Evolutionary conservation across 1,140 invertebrate species (phyloP), one percentile per base, ranked within the genome.

Genomic region (Eulimnadia texana): DNA sequence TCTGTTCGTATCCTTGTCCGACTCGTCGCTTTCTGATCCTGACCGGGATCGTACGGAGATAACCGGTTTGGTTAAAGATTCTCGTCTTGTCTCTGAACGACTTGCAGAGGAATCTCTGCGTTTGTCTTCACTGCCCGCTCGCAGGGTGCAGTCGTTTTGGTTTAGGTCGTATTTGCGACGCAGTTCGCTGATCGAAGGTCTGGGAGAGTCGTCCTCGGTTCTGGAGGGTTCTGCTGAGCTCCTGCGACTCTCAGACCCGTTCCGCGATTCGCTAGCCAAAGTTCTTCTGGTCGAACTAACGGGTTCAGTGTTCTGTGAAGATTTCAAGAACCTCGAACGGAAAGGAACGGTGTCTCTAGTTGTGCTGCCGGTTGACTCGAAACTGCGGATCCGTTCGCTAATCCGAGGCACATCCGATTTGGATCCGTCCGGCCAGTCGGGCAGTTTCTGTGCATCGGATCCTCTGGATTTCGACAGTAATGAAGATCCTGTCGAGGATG

Each of bases 11-110:
- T 57, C 55, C n/a, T 16, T 23, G 22, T 57, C 55, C 55, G 55
- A 57, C 22, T 57, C 55, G 2, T 57, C 55, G 55, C 55, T 57
- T 13, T 57, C 55, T 19, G 55, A 57, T 19, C 55, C 55, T 20
- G 27, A 57, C 3, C 55, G 27, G 11, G 55, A 2, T 28, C 24
- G 10, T 20, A 33, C 22, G 9, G 55, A 27, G 13, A 20, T 23
- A 33, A n/a, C 33, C 55, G 28, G 33, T 57, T 57, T 57, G 10
- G 24, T 29, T 27, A 27, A 16, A 6, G 33, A 42, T 9, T 42
- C 33, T 16, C 33, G 6, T 42, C 33, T 42, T 16, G 33, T 42
- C 16, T 42, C 33, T 6, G 6, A 24, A 25, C 54, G 13, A 27
- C 16, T 27, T 11, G 33, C 23, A 3, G 55, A 27, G 10, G 55